Base-by-base conservation (phyloP, 2,888 invertebrate genomes). In the Entomobrya proxima region DNA sequence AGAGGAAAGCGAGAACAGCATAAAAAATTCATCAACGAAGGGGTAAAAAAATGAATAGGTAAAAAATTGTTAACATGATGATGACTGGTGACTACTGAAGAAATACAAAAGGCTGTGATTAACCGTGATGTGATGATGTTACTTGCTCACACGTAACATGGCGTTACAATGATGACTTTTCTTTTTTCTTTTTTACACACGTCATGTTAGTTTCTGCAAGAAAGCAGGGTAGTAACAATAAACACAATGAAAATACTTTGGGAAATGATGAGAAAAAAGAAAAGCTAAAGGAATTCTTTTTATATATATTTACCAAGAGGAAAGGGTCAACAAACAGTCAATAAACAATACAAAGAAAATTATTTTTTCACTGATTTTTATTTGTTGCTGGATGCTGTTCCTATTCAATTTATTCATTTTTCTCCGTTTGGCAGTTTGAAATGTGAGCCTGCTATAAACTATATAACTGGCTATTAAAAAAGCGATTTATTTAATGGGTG, bases 251-350 rank as follows among this genome's bases (percentile, higher is more conserved):
- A 11, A 58, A 30, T n/a, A n/a, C 7, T 58, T 58, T 58, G 58
- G 67, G 67, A 67, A 40, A 67, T 37, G 37, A 37, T 37, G 37
- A 37, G 21, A 40, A 37, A 1, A 35, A 4, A 35, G 21, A 40
- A 21, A 21, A 37, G n/a, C 2, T n/a, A 37, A 72, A 18, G 21
- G 21, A 52, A 52, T 5, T 52, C 21, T 52, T 52, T 21, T 52
- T 21, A 18, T 30, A 32, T 30, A 15, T 3, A 24, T 52, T 44
- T 74, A 50, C 24, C 30, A 44, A 2, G 27, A 47, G 30, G 74
- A 47, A 50, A 55, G 27, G 77, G 78, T 78, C 64, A 78, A 35
- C 58, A 27, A n/a, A 47, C 44, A 64, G 78, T 78, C 78, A 78
- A 64, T 78, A 67, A 47, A 64, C n/a, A 67, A 11, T 40, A 44